phyloP scores from a whole-genome alignment of 2,113 vertebrate species.

The Pagrus major region DNA sequence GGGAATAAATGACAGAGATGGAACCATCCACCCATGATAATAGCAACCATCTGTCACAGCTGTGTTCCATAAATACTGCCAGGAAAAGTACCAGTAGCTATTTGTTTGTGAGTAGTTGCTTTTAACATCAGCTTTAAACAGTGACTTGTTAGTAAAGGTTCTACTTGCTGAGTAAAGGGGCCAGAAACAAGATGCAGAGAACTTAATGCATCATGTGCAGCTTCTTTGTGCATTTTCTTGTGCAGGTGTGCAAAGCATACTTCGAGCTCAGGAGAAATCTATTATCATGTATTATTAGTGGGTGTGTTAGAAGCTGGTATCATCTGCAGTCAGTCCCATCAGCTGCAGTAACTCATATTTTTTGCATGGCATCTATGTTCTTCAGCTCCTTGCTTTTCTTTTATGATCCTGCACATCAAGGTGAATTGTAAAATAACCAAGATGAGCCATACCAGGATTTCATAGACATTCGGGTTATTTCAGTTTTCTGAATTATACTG shows the following conservation, averaged over 20 bases:
- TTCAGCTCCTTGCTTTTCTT: neutral
- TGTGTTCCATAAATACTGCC: conserved; percentile 13
- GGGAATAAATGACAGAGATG: conserved; percentile 35
- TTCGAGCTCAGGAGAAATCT: conserved; percentile 7
- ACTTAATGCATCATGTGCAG: neutral
- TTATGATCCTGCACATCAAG: neutral
- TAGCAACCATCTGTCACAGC: conserved; percentile 25
- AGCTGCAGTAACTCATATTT: neutral
- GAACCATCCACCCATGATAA: conserved; percentile 22
- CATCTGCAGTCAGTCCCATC: neutral
- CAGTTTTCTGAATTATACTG: neutral
- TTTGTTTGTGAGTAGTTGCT: conserved; percentile 5
- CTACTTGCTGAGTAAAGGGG: neutral
- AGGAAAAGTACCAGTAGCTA: neutral
- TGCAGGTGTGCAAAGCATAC: neutral
- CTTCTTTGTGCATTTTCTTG: neutral
- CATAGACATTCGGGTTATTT: neutral
- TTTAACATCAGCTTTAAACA: neutral
- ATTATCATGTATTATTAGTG: conserved; percentile 4
- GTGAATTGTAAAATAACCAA: neutral
- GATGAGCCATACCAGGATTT: neutral
- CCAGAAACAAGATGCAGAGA: neutral
- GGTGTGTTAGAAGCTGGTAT: neutral
- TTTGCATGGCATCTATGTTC: neutral
- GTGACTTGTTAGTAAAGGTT: neutral